phyloP scores from a whole-genome alignment of 2,888 invertebrate genomes.

The Clanis bilineata region DNA sequence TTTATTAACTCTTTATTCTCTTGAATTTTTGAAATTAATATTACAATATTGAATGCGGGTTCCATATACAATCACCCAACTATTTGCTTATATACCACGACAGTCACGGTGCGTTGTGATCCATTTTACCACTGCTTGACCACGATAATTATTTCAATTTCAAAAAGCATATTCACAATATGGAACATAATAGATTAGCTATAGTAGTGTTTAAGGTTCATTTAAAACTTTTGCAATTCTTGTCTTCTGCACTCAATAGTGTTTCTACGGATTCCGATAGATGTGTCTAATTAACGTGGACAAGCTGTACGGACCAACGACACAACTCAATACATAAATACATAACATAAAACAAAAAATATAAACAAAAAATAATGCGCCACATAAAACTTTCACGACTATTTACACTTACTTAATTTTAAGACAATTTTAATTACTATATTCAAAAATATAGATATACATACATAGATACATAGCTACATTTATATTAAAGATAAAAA shows the following conservation, averaged over 20 bases:
- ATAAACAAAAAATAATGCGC: constrained; percentile 74
- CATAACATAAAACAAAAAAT: constrained; percentile 71
- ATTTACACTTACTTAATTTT: constrained; percentile 75
- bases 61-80: constrained; percentile 81
- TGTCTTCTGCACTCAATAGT: constrained; percentile 24
- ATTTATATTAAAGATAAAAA: constrained; percentile 65
- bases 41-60: constrained; percentile 82
- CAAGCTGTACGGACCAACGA: constrained; percentile 51
- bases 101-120: constrained; percentile 69
- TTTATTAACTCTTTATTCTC: constrained; percentile 82
- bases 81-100: constrained; percentile 80
- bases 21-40: constrained; percentile 82
- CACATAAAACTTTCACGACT: constrained; percentile 79
- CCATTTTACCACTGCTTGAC: constrained; percentile 44
- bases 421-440: constrained; percentile 72
- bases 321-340: constrained; percentile 73
- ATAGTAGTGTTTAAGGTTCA: neutral
- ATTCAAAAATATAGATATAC: constrained; percentile 79
- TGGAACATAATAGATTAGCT: no score
- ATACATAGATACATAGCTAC: constrained; percentile 78
- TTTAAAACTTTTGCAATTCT: constrained; percentile 13
- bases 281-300: constrained; percentile 43
- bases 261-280: constrained; percentile 2
- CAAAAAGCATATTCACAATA: neutral
- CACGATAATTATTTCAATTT: constrained; percentile 40